phyloP scores from a whole-genome alignment of 1,140 invertebrate species.

The Orius insidiosus region DNA sequence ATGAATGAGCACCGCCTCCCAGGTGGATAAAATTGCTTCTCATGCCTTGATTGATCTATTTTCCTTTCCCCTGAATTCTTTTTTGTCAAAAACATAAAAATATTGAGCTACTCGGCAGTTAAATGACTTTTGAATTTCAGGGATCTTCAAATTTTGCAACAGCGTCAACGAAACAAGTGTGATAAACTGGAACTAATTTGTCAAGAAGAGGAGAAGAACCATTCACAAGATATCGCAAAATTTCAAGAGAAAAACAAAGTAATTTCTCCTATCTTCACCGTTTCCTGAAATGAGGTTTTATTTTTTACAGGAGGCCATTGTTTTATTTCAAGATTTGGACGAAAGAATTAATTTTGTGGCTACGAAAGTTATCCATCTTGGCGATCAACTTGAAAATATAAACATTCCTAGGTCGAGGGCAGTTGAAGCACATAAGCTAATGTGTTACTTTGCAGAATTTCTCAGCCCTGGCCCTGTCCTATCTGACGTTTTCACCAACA shows the following conservation, averaged over 20 bases:
- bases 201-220: conserved; percentile 70
- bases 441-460: conserved; percentile 89
- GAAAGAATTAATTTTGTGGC: conserved; percentile 93
- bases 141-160: conserved; percentile 58
- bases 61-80: no score
- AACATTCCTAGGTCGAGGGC: conserved; percentile 85
- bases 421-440: conserved; percentile 83
- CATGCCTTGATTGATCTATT: no score
- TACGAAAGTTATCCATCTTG: conserved; percentile 91
- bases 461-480: conserved; percentile 66
- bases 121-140: no score
- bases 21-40: no score
- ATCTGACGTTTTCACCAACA: conserved; percentile 76
- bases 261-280: no score
- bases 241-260: conserved; percentile 79
- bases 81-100: no score
- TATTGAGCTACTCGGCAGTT: no score
- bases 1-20: no score
- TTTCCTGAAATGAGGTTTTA: conserved; percentile 10
- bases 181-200: conserved; percentile 65
- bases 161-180: conserved; percentile 74
- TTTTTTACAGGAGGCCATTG: conserved; percentile 55
- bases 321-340: conserved; percentile 81
- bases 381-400: conserved; percentile 92
- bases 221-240: conserved; percentile 61